phyloP scores from a whole-genome alignment of 2,888 invertebrate genomes.

The Epiperipatus broadwayi region DNA sequence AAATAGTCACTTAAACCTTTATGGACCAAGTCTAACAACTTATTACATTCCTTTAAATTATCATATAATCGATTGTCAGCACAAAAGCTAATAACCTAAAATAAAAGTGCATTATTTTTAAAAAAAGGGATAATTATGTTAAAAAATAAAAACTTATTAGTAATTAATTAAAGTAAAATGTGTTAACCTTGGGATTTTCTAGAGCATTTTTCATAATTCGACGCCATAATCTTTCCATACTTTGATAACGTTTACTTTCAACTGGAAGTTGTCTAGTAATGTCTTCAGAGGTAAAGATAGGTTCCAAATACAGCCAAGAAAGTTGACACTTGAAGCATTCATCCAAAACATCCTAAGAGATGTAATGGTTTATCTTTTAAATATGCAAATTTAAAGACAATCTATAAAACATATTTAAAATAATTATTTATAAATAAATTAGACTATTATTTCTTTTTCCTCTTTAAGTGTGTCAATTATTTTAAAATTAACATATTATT shows the following conservation, averaged over 20 bases:
- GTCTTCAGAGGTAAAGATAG: constrained; percentile 60
- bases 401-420: too few species aligned
- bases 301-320: constrained; percentile 63
- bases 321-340: constrained; percentile 56
- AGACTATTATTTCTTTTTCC: too few species aligned
- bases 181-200: constrained; percentile 43
- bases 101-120: constrained; percentile 30
- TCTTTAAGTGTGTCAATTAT: too few species aligned
- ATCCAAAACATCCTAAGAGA: constrained; percentile 43
- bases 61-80: constrained; percentile 38
- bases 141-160: constrained; percentile 24
- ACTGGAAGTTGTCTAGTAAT: constrained; percentile 54
- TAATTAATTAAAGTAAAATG: too few species aligned
- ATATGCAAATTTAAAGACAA: too few species aligned
- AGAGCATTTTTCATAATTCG: constrained; percentile 49
- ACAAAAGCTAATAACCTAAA: constrained; percentile 29
- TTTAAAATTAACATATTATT: too few species aligned
- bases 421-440: too few species aligned
- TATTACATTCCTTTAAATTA: constrained; percentile 46
- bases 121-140: constrained; percentile 25
- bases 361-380: too few species aligned
- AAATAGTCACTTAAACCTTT: constrained; percentile 56
- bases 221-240: constrained; percentile 58
- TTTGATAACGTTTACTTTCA: constrained; percentile 55
- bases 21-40: constrained; percentile 47